phyloP scores from a whole-genome alignment of 2,797 vertebrate genomes.

The Urocyon cinereoargenteus region DNA sequence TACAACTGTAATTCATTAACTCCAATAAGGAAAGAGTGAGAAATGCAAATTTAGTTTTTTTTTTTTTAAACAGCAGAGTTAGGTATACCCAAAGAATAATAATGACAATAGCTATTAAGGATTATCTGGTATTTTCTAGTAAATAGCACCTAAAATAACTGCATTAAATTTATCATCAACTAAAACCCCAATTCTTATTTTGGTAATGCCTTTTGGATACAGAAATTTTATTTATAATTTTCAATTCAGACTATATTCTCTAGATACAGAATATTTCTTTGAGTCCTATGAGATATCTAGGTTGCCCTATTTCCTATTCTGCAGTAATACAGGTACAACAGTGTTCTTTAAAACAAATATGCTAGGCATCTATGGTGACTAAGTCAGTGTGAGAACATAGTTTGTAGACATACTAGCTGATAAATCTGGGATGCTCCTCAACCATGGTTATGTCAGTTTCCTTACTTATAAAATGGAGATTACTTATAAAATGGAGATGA shows the following conservation, averaged over 20 bases:
- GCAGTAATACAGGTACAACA: neutral
- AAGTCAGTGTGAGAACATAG: neutral
- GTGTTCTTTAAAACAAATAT: neutral
- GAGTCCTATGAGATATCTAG: fast-evolving
- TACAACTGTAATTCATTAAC: neutral
- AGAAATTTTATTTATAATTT: neutral
- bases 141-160: neutral
- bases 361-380: neutral
- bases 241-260: neutral
- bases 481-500: neutral
- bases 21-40: neutral
- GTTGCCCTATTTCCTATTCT: neutral
- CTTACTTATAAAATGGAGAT: neutral
- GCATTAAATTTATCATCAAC: neutral
- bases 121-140: neutral
- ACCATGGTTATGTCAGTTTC: neutral
- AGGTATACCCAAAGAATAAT: neutral
- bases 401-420: neutral
- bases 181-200: neutral
- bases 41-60: neutral
- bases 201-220: neutral
- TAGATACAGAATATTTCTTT: neutral
- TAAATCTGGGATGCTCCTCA: neutral
- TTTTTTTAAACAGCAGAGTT: neutral
- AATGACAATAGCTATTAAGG: neutral